Evolutionary conservation across 2,888 invertebrate species (phyloP), one percentile per base, ranked within the genome.

Genomic region (Ommatoiulus sabulosus): DNA sequence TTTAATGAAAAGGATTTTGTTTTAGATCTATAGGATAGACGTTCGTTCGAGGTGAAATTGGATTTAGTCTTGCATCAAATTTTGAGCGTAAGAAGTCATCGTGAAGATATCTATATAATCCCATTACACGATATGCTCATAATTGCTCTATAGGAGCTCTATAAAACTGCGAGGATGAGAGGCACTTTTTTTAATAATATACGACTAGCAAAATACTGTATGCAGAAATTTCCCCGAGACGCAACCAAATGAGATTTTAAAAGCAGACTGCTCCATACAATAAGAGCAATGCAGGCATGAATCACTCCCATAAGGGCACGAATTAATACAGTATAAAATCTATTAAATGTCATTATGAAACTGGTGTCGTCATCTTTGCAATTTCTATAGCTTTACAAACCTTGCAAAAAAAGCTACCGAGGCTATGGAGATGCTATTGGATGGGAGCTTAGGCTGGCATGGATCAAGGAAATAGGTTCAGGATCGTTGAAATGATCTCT

Each of bases 1-100:
- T 80, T 80, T 80, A 80, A 80, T 80, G 80, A 80, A 80, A 80
- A 80, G 80, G 80, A 80, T 80, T 80, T 80, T 80, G 80, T 80
- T 80, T 80, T 80, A 80, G 80, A 80, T 80, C 80, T 80, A 35
- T 35, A 80, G 35, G 80, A 80, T 80, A 80, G 80, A 80, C 80
- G 80, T 80, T 12, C 35, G 80, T 80, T 80, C 80, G 80, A 80
- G 80, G 80, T 80, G 80, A 80, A 80, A 80, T 80, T 80, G 80
- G 80, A 80, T 80, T 80, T 80, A 80, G 80, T 80, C 80, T 80
- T 24, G 80, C 80, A 35, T 35, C 80, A 80, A 80, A 80, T 80
- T 35, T 80, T 80, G 80, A 80, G 80, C 80, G 80, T 80, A 80
- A 80, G 80, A 80, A 80, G 80, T 80, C 80, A 80, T 80, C 35